Conservation (phyloP, 2,888 invertebrate genomes). For the Nephrotoma guestfalica region DNA sequence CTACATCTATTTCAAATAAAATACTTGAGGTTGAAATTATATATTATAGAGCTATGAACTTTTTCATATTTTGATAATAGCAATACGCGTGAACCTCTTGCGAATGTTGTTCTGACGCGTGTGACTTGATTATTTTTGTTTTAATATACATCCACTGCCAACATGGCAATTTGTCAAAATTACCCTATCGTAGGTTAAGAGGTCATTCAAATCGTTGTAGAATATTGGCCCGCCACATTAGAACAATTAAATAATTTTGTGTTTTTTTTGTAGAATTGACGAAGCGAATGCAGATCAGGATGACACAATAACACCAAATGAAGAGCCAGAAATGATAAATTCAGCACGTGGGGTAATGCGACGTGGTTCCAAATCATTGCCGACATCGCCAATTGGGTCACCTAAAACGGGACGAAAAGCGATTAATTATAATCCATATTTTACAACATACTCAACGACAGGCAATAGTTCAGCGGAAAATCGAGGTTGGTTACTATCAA, state of each 20-base stretch:
- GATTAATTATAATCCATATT: conserved; percentile 42
- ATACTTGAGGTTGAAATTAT: neutral
- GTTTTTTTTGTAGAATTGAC: conserved; percentile 11
- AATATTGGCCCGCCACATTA: neutral
- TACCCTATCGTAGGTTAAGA: neutral
- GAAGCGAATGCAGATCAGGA: conserved; percentile 9
- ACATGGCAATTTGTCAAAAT: neutral
- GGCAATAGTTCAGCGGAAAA: conserved; percentile 7
- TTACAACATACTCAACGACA: conserved; percentile 30
- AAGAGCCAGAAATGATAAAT: conserved; percentile 5
- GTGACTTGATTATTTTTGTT: neutral
- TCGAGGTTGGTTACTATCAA: conserved; percentile 47
- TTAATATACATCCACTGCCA: neutral
- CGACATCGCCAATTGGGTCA: conserved; percentile 50
- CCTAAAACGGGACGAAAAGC: conserved; percentile 30
- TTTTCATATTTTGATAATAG: neutral
- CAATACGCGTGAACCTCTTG: neutral
- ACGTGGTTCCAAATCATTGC: conserved; percentile 56
- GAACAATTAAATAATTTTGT: neutral
- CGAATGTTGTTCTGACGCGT: neutral
- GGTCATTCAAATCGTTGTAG: neutral
- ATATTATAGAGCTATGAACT: neutral
- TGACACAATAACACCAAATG: neutral
- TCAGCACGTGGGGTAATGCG: conserved; percentile 25
- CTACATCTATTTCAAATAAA: neutral